Conservation (phyloP, 2,888 invertebrate species). For the Kuschelorhynchus macadamiae region DNA sequence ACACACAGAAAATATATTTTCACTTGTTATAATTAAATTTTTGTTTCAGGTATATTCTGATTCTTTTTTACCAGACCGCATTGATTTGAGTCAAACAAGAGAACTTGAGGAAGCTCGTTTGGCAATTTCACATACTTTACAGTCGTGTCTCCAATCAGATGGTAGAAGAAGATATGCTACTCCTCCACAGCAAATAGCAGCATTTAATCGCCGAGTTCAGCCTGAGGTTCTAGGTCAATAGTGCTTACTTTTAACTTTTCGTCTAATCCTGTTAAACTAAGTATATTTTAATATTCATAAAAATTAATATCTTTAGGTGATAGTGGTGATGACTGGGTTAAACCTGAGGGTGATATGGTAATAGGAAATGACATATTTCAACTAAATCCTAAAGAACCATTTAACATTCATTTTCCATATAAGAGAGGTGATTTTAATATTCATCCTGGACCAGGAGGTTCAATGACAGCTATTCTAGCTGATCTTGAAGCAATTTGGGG, state of each 20-base stretch:
- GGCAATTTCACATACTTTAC: conserved; percentile 88
- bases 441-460: conserved; percentile 87
- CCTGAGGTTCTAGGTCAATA: conserved; percentile 76
- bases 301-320: conserved; percentile 31
- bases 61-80: conserved; percentile 75
- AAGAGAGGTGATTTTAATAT: conserved; percentile 89
- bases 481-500: conserved; percentile 93
- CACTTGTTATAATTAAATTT: too few species aligned
- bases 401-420: conserved; percentile 92
- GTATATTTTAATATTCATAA: too few species aligned
- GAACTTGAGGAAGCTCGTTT: conserved; percentile 89
- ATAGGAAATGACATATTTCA: conserved; percentile 84
- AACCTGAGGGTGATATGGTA: conserved; percentile 76
- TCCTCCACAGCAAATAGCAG: conserved; percentile 90
- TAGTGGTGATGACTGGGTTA: conserved; percentile 74
- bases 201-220: conserved; percentile 85
- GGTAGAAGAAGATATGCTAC: conserved; percentile 80
- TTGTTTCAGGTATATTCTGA: conserved; percentile 52
- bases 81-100: conserved; percentile 77
- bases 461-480: conserved; percentile 84
- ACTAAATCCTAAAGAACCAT: conserved; percentile 78
- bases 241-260: too few species aligned
- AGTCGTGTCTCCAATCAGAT: conserved; percentile 87
- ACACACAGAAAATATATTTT: too few species aligned
- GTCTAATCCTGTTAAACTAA: too few species aligned